Percentiles rank a stretch among this genome's conserved stretches.
phyloP scores from a whole-genome alignment of 2,797 vertebrate genomes.

The Hylomyscus alleni region DNA sequence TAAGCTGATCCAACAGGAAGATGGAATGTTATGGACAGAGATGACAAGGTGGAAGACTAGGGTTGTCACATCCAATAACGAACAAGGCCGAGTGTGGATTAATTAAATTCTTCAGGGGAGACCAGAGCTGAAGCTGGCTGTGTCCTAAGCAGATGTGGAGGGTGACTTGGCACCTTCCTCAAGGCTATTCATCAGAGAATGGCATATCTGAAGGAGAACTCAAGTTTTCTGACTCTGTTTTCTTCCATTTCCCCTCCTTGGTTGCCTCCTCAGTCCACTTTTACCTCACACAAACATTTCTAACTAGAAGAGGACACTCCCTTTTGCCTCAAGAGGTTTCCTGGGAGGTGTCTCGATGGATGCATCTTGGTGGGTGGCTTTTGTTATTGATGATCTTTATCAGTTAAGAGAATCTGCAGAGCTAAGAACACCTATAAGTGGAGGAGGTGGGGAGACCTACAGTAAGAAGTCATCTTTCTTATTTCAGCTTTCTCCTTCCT shows the following conservation, averaged over 20 bases:
- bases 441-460: not conserved
- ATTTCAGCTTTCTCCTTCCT: not conserved
- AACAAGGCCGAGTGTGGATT: not conserved
- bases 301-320: conserved; percentile 34
- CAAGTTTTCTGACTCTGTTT: not conserved
- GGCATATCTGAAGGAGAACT: not conserved
- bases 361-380: conserved; percentile 78
- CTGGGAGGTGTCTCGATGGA: conserved; percentile 66
- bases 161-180: not conserved
- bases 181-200: not conserved
- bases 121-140: not conserved
- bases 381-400: conserved; percentile 78
- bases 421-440: conserved; percentile 30
- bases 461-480: conserved; percentile 23
- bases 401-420: conserved; percentile 56
- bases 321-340: conserved; percentile 66
- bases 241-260: conserved; percentile 31
- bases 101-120: fast-evolving
- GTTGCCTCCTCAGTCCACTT: conserved; percentile 39
- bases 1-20: not conserved
- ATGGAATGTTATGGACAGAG: not conserved
- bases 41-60: not conserved
- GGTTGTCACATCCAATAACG: not conserved
- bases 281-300: conserved; percentile 54
- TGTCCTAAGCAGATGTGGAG: not conserved